Conservation (phyloP, 2,113 vertebrate species). For the Ammodytes dubius region DNA sequence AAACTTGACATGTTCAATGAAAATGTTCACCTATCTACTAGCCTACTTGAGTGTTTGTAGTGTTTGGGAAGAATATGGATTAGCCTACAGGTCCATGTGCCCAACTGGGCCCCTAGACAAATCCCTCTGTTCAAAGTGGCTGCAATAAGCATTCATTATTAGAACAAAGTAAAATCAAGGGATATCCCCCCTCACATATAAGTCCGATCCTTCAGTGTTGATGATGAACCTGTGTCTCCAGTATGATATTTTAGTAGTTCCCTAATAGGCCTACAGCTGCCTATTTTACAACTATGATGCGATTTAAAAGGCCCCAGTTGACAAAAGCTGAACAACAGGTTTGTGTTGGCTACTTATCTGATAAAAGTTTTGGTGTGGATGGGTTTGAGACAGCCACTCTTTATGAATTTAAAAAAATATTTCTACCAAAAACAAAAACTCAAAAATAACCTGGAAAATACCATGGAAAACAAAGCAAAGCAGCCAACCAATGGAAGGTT, state of each 20-base stretch:
- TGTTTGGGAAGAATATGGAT: not conserved
- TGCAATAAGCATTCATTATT: not conserved
- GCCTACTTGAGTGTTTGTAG: not conserved
- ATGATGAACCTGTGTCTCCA: too few species aligned
- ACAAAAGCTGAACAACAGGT: not conserved
- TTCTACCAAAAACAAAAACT: not conserved
- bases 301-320: not conserved
- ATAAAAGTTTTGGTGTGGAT: not conserved
- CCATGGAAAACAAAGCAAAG: not conserved
- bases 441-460: not conserved
- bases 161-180: not conserved
- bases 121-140: not conserved
- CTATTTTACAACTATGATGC: not conserved
- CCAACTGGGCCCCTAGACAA: not conserved
- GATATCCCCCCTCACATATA: not conserved
- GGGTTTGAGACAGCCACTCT: not conserved
- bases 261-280: too few species aligned
- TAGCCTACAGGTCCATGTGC: not conserved
- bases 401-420: not conserved
- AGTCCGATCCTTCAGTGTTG: not conserved
- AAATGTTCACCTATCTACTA: not conserved
- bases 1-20: not conserved
- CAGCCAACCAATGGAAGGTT: not conserved
- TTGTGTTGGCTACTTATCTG: not conserved
- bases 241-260: not conserved